Evolutionary conservation across 2,113 vertebrate species (phyloP).

Genomic region (Macroglossus sobrinus): DNA sequence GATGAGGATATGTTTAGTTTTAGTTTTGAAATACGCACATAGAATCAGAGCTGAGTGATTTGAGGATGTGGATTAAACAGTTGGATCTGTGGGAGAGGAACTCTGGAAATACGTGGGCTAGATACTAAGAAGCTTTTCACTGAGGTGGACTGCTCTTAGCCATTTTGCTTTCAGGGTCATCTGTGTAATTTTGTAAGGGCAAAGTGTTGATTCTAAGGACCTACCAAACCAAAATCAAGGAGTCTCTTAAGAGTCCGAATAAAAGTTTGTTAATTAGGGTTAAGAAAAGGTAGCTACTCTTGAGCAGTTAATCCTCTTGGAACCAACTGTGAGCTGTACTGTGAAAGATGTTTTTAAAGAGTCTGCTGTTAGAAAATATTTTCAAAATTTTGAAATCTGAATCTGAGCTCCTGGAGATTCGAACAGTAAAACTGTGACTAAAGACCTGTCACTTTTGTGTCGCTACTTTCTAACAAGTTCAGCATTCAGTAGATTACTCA

Average conservation of each 20-base stretch:
- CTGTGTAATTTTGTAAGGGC: not conserved
- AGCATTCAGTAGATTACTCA: not conserved
- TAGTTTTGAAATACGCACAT: not conserved
- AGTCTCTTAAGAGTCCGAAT: not conserved
- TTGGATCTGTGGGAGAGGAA: not conserved
- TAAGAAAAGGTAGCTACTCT: not conserved
- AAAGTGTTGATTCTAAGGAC: not conserved
- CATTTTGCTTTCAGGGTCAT: not conserved
- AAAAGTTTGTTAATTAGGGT: not conserved
- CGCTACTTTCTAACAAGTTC: not conserved
- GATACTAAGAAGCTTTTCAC: not conserved
- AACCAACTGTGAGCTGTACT: not conserved
- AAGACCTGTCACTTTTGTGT: not conserved
- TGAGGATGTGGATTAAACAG: no score
- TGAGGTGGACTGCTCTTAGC: not conserved
- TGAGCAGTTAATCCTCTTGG: not conserved
- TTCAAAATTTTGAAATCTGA: not conserved
- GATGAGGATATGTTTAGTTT: not conserved
- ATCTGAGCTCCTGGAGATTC: not conserved
- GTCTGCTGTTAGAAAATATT: not conserved
- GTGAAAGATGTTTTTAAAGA: not conserved
- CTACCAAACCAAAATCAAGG: not conserved
- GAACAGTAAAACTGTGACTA: not conserved
- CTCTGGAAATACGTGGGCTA: not conserved
- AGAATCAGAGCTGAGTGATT: not conserved